Evolutionary conservation across 2,888 invertebrate genomes (phyloP).

Genomic region (Sympetrum striolatum): DNA sequence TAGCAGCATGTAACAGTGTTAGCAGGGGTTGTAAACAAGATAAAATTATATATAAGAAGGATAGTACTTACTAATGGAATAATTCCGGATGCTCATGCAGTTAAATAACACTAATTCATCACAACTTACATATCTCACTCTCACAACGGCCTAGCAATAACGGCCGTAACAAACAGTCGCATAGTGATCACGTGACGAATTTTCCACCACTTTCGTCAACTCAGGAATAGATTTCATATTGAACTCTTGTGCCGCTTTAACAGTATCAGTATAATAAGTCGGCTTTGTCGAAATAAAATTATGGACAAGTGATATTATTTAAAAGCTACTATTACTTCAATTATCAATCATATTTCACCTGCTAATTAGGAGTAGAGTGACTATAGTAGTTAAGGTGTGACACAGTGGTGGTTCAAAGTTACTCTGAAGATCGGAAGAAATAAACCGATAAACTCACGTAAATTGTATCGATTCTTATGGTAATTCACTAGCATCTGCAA

Average conservation of each 20-base stretch:
- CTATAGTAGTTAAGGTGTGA: constrained; percentile 21
- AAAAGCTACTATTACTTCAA: not conserved
- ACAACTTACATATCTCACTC: not conserved
- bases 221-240: no score
- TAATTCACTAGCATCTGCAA: no score
- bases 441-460: no score
- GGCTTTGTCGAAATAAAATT: no score
- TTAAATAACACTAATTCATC: not conserved
- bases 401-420: no score
- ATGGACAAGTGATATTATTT: not conserved
- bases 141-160: not conserved
- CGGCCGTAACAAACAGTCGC: constrained; percentile 27
- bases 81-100: not conserved
- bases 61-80: not conserved
- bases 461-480: no score
- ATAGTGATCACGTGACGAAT: constrained; percentile 24
- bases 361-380: not conserved
- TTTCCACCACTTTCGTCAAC: not conserved
- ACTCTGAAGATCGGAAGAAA: no score
- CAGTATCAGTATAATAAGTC: no score
- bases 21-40: not conserved
- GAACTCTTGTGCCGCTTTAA: no score
- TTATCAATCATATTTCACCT: not conserved
- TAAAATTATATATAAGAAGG: not conserved
- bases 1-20: not conserved